Evolutionary conservation across 64 coral and sea anemone species (phyloP).

Genomic region (Montipora capricornis): DNA sequence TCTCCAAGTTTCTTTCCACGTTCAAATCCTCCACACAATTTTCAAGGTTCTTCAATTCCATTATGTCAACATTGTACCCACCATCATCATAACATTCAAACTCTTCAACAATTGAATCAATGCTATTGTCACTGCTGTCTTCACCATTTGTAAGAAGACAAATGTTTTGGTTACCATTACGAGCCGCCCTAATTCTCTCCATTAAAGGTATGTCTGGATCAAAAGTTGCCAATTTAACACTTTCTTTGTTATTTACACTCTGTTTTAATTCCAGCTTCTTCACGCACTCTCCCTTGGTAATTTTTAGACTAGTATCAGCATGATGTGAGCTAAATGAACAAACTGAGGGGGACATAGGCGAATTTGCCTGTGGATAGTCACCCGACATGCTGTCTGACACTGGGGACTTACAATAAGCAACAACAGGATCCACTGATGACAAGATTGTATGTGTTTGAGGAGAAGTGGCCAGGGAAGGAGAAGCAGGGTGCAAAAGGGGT

Average conservation of each 20-base stretch:
- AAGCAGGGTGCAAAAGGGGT: slow-evolving; percentile 7
- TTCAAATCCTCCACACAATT: slow-evolving; percentile 4
- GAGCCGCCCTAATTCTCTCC: slow-evolving; percentile 20
- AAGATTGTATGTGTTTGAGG: too few species aligned
- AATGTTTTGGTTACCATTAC: background rate
- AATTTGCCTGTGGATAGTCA: background rate
- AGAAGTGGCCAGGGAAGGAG: background rate
- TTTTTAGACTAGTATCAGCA: background rate
- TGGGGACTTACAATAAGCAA: background rate
- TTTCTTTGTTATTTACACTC: background rate
- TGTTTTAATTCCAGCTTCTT: slow-evolving; percentile 20
- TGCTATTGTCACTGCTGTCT: background rate
- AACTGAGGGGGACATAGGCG: slow-evolving; percentile 20
- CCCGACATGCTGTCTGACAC: background rate
- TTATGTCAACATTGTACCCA: slow-evolving; percentile 79
- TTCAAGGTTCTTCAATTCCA: slow-evolving; percentile 25
- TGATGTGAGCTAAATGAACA: slow-evolving; percentile 32
- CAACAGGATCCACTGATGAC: background rate
- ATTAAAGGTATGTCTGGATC: slow-evolving; percentile 15
- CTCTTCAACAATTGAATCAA: background rate
- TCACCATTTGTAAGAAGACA: background rate
- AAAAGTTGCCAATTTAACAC: background rate
- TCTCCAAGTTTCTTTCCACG: background rate
- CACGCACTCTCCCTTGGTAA: background rate
- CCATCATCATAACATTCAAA: slow-evolving; percentile 84